These are phyloP conservation scores for Chelonus formosanus DNA, from an alignment of 2,888 invertebrate genomes.

Conservation along the genomic window DNA sequence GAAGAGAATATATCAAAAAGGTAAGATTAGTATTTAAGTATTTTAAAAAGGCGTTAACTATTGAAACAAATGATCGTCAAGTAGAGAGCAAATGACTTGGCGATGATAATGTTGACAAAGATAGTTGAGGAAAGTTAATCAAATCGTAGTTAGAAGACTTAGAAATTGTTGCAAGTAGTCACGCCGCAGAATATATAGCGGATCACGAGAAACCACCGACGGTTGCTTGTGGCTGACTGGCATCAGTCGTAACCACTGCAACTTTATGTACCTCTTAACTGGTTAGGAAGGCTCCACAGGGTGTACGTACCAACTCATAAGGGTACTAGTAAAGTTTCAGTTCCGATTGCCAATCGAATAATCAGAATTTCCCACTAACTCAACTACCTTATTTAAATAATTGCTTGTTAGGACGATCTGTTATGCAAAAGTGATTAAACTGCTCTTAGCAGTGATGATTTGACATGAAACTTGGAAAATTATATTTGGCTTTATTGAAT, in stretches of 20 bases:
- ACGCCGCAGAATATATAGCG: slow-evolving; percentile 8
- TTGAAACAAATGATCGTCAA: too few relatives aligned
- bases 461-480: slow-evolving; percentile 15
- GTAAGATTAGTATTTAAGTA: too few relatives aligned
- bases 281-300: background rate
- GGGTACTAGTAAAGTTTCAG: slow-evolving; percentile 6
- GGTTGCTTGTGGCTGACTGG: slow-evolving; percentile 33
- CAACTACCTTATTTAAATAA: slow-evolving; percentile 36
- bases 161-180: slow-evolving; percentile 2
- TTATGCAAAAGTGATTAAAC: slow-evolving; percentile 38
- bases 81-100: too few relatives aligned
- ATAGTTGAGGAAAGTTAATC: background rate
- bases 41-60: too few relatives aligned
- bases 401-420: slow-evolving; percentile 31
- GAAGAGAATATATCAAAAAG: too few relatives aligned
- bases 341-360: slow-evolving; percentile 33
- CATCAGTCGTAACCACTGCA: slow-evolving; percentile 30
- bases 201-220: slow-evolving; percentile 29
- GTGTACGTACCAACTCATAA: background rate
- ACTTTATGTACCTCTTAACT: slow-evolving; percentile 23
- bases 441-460: slow-evolving; percentile 15
- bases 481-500: slow-evolving; percentile 18
- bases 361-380: slow-evolving; percentile 25
- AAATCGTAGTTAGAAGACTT: background rate
- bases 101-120: too few relatives aligned